Percentiles rank a stretch among this genome's conserved stretches.
These are phyloP conservation scores for Excalfactoria chinensis DNA, from an alignment of 2,113 vertebrate species.

Conservation along the genomic window DNA sequence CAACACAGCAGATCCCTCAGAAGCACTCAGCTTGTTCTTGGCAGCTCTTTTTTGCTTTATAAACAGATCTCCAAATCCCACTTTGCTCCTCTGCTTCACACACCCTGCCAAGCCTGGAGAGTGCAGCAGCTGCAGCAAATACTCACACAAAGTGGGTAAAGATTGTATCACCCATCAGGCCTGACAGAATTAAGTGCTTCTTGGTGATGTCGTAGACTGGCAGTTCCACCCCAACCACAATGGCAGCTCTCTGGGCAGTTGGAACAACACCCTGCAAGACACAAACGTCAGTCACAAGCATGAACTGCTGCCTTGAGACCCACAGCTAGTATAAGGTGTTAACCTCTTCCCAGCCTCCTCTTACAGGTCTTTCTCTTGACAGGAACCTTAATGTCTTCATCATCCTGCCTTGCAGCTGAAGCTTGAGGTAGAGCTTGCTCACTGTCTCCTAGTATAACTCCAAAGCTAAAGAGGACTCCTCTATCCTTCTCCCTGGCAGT, in stretches of 20 bases:
- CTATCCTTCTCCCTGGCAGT: neutral
- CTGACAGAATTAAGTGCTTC: slow-evolving; percentile 92
- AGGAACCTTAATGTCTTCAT: accelerated
- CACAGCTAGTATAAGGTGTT: neutral
- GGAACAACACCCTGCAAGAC: slow-evolving; percentile 88
- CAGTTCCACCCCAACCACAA: slow-evolving; percentile 92
- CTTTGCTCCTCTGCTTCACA: neutral
- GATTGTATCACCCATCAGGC: slow-evolving; percentile 92
- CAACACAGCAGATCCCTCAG: neutral
- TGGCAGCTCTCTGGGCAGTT: slow-evolving; percentile 92
- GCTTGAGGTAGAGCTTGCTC: neutral
- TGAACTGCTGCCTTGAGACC: neutral
- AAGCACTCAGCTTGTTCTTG: neutral
- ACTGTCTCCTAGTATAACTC: neutral
- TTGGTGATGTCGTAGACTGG: slow-evolving; percentile 95
- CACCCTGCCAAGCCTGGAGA: neutral
- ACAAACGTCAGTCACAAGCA: neutral
- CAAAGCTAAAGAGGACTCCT: neutral
- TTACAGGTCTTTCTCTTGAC: neutral
- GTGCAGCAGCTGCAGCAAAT: neutral
- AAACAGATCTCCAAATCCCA: neutral
- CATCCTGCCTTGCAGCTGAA: neutral
- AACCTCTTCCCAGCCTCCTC: neutral
- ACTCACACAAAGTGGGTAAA: slow-evolving; percentile 93
- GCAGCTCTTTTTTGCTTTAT: neutral